phyloP scores from a whole-genome alignment of 2,113 vertebrate species.

The Heloderma charlesbogerti region DNA sequence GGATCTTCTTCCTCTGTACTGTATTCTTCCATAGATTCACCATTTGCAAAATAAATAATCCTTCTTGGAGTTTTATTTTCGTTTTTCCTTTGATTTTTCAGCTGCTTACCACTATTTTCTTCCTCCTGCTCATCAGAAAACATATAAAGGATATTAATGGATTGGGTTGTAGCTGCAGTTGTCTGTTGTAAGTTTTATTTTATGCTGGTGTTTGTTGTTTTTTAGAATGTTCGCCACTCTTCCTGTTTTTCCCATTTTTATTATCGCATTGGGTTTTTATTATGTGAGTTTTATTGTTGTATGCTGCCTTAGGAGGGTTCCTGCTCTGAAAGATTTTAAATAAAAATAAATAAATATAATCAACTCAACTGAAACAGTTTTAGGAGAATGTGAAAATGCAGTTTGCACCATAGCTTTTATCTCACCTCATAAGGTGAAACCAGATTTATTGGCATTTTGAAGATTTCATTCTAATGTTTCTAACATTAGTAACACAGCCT shows the following conservation, averaged over 20 bases:
- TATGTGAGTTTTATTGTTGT: no score
- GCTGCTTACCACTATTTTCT: slow-evolving; percentile 20
- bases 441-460: neutral
- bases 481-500: neutral
- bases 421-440: neutral
- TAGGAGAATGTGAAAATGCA: neutral
- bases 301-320: no score
- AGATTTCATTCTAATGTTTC: neutral
- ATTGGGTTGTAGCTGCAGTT: no score
- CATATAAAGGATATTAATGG: neutral
- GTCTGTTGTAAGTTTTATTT: no score
- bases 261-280: no score
- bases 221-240: no score
- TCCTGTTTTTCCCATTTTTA: no score
- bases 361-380: neutral
- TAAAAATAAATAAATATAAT: no score
- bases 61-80: slow-evolving; percentile 58
- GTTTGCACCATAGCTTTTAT: neutral
- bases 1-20: slow-evolving; percentile 71
- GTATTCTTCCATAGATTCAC: slow-evolving; percentile 79
- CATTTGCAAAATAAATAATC: slow-evolving; percentile 81
- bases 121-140: slow-evolving; percentile 29
- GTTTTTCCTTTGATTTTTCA: neutral
- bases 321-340: no score
- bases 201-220: no score